Percentiles rank a stretch among this genome's conserved stretches.
Evolutionary conservation across 1,140 invertebrate genomes (phyloP).

Genomic region (Cardiocondyla obscurior): DNA sequence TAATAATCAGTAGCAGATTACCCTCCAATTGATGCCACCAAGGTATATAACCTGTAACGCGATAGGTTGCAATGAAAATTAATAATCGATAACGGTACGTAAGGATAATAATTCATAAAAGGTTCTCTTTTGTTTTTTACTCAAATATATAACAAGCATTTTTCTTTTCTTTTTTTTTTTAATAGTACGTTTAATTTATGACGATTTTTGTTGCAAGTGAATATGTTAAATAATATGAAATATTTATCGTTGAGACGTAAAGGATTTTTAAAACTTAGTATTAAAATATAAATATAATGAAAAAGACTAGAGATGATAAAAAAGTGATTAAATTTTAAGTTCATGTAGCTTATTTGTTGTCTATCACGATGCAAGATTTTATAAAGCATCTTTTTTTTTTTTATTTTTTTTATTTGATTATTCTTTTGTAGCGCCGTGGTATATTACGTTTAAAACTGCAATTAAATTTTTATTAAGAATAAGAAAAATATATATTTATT

Average conservation of each 20-base stretch:
- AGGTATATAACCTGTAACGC: slow-evolving; percentile 80
- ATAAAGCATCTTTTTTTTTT: background rate
- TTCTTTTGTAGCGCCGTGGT: background rate
- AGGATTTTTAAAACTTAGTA: background rate
- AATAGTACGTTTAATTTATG: background rate
- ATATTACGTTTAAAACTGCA: background rate
- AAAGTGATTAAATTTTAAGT: background rate
- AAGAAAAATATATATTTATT: background rate
- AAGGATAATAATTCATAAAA: background rate
- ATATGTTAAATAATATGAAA: background rate
- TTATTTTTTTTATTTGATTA: background rate
- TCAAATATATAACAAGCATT: too few species aligned
- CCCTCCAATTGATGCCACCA: slow-evolving; percentile 91
- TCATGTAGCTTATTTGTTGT: background rate
- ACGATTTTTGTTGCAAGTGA: background rate
- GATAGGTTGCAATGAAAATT: background rate
- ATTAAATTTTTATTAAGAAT: background rate
- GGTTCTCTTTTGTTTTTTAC: background rate
- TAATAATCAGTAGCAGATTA: slow-evolving; percentile 90
- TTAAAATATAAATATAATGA: background rate
- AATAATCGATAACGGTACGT: background rate
- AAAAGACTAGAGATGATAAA: background rate
- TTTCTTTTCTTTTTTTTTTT: too few species aligned
- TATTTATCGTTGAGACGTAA: background rate
- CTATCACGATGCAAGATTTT: background rate